phyloP scores from a whole-genome alignment of 2,113 vertebrate species.

The Podocnemis expansa region DNA sequence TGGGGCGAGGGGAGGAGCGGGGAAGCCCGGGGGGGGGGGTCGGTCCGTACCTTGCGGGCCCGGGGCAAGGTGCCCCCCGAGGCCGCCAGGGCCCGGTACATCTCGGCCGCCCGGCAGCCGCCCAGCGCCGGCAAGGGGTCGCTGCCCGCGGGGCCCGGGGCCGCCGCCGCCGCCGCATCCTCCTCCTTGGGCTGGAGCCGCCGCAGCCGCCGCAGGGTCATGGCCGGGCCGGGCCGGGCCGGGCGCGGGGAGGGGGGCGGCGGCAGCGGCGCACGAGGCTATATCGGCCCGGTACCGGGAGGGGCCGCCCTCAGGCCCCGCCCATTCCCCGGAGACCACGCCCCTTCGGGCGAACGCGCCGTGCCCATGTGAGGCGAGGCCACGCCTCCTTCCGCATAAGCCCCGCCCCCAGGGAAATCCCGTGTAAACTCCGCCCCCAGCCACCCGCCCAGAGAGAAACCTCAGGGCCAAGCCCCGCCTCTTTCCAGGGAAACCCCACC shows the following conservation, averaged over 20 bases:
- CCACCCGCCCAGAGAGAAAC: too few relatives aligned
- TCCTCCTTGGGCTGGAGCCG: slow-evolving; percentile 74
- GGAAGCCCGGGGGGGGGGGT: too few relatives aligned
- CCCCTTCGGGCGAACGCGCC: background rate
- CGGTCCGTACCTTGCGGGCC: too few relatives aligned
- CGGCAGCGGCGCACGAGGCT: background rate
- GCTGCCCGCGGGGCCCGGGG: slow-evolving; percentile 29
- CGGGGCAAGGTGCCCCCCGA: slow-evolving; percentile 88
- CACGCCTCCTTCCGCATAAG: background rate
- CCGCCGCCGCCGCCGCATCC: slow-evolving; percentile 30
- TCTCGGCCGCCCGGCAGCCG: slow-evolving; percentile 68
- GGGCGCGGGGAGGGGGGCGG: background rate
- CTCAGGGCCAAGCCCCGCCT: background rate
- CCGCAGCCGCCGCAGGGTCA: slow-evolving; percentile 81
- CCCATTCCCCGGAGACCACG: fast-evolving
- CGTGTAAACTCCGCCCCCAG: background rate
- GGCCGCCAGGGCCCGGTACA: slow-evolving; percentile 86
- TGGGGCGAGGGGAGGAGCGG: too few relatives aligned
- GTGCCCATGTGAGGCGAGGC: too few relatives aligned
- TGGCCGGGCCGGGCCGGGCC: slow-evolving; percentile 50
- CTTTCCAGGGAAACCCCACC: background rate
- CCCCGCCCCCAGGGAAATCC: background rate
- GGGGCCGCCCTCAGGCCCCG: background rate
- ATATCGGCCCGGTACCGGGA: background rate
- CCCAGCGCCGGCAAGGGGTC: slow-evolving; percentile 58